These are phyloP conservation scores for Marronus borbonicus DNA, from an alignment of 2,888 invertebrate genomes.

Conservation along the genomic window DNA sequence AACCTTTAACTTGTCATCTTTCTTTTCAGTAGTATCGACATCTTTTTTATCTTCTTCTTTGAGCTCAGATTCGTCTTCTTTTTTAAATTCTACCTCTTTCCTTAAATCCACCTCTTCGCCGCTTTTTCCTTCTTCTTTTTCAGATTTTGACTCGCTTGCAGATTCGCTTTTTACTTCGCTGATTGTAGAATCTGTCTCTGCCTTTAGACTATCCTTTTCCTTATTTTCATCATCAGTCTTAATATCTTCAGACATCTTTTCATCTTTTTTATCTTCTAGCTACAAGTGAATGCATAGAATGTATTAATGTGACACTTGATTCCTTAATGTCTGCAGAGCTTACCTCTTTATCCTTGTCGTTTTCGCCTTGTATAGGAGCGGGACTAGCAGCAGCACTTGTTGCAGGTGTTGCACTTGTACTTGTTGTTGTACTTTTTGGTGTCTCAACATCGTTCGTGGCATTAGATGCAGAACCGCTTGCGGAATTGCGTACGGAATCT, in stretches of 20 bases:
- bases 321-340: neutral
- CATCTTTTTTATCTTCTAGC: constrained; percentile 47
- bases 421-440: constrained; percentile 73
- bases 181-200: constrained; percentile 57
- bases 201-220: constrained; percentile 59
- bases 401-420: constrained; percentile 77
- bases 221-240: constrained; percentile 60
- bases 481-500: constrained; percentile 64
- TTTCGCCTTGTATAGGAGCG: constrained; percentile 73
- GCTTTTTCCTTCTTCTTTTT: constrained; percentile 56
- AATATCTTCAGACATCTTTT: constrained; percentile 52
- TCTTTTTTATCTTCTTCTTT: constrained; percentile 67
- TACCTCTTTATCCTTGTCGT: constrained; percentile 71
- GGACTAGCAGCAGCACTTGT: constrained; percentile 84
- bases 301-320: neutral
- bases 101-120: constrained; percentile 62
- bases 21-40: constrained; percentile 71
- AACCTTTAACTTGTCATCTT: constrained; percentile 67
- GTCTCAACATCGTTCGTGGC: constrained; percentile 68
- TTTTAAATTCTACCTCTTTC: constrained; percentile 58
- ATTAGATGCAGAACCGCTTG: constrained; percentile 61
- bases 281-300: constrained; percentile 23
- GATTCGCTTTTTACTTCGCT: constrained; percentile 60
- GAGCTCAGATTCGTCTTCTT: constrained; percentile 56
- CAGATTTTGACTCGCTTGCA: constrained; percentile 60